Conservation (phyloP, 2,888 invertebrate genomes). For the Scaptomyza tumidula region DNA sequence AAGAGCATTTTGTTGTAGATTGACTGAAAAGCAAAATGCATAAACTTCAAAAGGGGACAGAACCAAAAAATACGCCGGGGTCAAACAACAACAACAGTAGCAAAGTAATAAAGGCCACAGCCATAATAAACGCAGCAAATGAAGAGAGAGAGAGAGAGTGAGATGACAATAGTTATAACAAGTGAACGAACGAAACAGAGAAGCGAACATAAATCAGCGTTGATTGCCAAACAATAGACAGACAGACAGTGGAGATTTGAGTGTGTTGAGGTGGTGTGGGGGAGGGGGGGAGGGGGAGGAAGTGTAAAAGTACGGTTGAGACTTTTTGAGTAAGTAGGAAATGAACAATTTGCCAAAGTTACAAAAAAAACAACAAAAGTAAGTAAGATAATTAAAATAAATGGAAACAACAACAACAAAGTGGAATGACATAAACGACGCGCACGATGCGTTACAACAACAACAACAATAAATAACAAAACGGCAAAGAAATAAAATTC, state of each 20-base stretch:
- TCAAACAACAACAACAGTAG: constrained; percentile 12
- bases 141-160: neutral
- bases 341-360: constrained; percentile 77
- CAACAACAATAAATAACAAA: constrained; percentile 14
- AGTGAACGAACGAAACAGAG: constrained; percentile 39
- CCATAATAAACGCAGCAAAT: constrained; percentile 16
- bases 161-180: constrained; percentile 9
- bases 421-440: constrained; percentile 44
- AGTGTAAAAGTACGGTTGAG: neutral
- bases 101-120: constrained; percentile 7
- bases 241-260: constrained; percentile 4
- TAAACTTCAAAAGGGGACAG: constrained; percentile 22
- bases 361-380: constrained; percentile 17
- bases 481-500: neutral
- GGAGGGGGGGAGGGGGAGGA: neutral
- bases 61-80: constrained; percentile 9
- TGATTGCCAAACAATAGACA: constrained; percentile 76
- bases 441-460: constrained; percentile 36
- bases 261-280: neutral
- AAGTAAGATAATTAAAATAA: constrained; percentile 68
- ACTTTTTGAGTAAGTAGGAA: constrained; percentile 64
- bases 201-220: constrained; percentile 70
- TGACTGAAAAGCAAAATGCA: constrained; percentile 28
- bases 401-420: constrained; percentile 46
- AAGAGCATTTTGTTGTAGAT: constrained; percentile 20